These are phyloP conservation scores for Chelon labrosus DNA, from an alignment of 2,797 vertebrate species.

Conservation along the genomic window DNA sequence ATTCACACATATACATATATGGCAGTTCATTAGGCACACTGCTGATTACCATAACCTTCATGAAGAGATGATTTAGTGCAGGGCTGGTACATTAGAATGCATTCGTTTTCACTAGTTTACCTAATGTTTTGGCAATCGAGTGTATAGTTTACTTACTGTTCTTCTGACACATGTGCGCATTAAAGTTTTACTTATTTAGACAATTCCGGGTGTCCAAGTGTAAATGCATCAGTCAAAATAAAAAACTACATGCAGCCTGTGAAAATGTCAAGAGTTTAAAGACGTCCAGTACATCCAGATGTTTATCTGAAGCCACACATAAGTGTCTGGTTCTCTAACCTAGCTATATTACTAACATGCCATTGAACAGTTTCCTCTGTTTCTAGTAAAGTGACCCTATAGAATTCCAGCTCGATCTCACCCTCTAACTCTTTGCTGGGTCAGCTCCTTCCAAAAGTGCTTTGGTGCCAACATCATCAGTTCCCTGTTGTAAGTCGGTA, in stretches of 20 bases:
- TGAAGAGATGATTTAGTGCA: too few species aligned
- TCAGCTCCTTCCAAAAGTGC: slow-evolving; percentile 43
- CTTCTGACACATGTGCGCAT: background rate
- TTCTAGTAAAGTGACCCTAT: slow-evolving; percentile 18
- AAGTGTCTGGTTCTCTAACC: background rate
- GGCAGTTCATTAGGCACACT: too few species aligned
- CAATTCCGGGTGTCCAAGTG: background rate
- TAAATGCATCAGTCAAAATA: background rate
- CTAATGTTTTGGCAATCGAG: too few species aligned
- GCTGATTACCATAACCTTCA: too few species aligned
- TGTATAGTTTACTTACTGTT: too few species aligned
- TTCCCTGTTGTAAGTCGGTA: slow-evolving; percentile 60
- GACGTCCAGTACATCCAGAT: background rate
- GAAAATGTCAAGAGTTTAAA: too few species aligned
- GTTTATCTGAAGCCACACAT: background rate
- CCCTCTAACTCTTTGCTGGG: slow-evolving; percentile 44
- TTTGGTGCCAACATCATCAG: slow-evolving; percentile 50
- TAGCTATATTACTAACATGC: slow-evolving; percentile 23
- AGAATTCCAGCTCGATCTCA: slow-evolving; percentile 26
- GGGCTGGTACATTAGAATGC: too few species aligned
- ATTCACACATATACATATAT: background rate
- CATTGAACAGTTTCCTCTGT: slow-evolving; percentile 18
- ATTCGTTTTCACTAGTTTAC: too few species aligned
- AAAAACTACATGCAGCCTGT: background rate
- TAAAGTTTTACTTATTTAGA: background rate